These are phyloP conservation scores for Hemistola chrysoprasaria DNA, from an alignment of 2,888 invertebrate species.

Conservation along the genomic window DNA sequence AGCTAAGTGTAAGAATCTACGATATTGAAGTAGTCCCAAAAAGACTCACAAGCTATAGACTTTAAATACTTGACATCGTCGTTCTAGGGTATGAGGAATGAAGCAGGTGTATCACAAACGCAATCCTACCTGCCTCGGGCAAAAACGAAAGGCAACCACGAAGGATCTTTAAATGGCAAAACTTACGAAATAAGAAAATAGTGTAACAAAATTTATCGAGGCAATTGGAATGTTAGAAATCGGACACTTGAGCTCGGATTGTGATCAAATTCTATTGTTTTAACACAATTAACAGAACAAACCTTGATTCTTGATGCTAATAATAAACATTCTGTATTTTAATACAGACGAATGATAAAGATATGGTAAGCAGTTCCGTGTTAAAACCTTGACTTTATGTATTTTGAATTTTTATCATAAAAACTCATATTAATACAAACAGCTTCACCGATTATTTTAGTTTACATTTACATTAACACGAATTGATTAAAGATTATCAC, in stretches of 20 bases:
- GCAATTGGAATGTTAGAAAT: slow-evolving; percentile 2
- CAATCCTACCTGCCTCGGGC: slow-evolving; percentile 15
- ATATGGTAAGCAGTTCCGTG: background rate
- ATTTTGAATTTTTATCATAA: background rate
- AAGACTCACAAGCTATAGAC: no score
- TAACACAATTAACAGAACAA: no score
- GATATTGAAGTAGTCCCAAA: no score
- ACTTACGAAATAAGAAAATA: slow-evolving; percentile 13
- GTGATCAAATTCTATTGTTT: slow-evolving; percentile 12
- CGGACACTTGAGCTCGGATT: slow-evolving; percentile 1
- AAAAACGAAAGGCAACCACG: slow-evolving; percentile 18
- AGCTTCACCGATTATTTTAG: no score
- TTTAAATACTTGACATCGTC: no score
- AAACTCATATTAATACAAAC: slow-evolving; percentile 6
- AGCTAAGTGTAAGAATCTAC: no score
- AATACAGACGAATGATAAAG: background rate
- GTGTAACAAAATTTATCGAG: slow-evolving; percentile 3
- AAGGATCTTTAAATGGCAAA: slow-evolving; percentile 17
- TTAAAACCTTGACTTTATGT: slow-evolving; percentile 6
- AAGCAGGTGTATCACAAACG: slow-evolving; percentile 19
- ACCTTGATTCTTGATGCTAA: background rate
- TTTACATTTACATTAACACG: no score
- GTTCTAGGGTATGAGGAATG: no score
- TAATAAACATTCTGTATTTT: background rate
- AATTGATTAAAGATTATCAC: no score